phyloP scores from a whole-genome alignment of 2,113 vertebrate species.

The Lycaon pictus region DNA sequence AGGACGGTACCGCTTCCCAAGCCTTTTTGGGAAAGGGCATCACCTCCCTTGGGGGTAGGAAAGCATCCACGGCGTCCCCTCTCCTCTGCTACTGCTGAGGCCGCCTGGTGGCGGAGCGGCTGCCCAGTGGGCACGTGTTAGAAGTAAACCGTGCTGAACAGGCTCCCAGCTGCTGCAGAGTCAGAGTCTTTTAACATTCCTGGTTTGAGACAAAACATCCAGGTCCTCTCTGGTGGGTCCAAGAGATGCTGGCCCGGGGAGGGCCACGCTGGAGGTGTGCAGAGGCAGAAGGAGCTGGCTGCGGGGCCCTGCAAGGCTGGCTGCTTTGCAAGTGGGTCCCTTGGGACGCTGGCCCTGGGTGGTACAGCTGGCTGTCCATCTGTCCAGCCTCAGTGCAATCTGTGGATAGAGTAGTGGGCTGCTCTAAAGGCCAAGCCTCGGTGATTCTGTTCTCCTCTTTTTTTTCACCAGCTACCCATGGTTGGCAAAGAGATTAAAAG shows the following conservation, averaged over 20 bases:
- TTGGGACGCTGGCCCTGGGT: neutral
- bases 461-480: conserved; percentile 5
- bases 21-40: neutral
- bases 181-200: neutral
- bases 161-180: neutral
- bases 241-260: neutral
- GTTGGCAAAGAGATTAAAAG: conserved; percentile 59
- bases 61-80: accelerated
- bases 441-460: neutral
- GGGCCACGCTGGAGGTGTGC: neutral
- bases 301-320: neutral
- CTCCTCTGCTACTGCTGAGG: neutral
- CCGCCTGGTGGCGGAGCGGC: neutral
- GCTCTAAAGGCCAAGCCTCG: conserved; percentile 37
- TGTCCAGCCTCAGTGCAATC: conserved; percentile 14
- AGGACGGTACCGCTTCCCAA: neutral
- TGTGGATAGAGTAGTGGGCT: neutral
- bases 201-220: neutral
- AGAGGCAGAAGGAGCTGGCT: neutral
- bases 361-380: conserved; percentile 71
- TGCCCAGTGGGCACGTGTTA: accelerated
- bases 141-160: neutral
- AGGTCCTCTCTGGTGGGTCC: neutral
- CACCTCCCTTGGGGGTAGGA: neutral
- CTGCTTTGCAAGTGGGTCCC: neutral